Evolutionary conservation across 2,888 invertebrate species (phyloP).

Genomic region (Chrysolina oricalcia): DNA sequence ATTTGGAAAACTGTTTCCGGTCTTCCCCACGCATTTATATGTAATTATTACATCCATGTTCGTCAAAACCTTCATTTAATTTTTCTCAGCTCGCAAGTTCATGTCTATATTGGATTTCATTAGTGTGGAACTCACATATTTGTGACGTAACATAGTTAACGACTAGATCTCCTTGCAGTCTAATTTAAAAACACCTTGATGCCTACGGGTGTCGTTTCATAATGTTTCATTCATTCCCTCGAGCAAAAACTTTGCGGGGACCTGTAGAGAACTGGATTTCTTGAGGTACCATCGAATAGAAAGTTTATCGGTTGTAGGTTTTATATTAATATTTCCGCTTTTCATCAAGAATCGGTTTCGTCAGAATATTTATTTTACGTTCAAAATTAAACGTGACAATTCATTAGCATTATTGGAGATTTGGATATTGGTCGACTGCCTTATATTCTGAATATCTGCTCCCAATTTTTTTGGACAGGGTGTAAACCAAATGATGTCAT

Average conservation of each 20-base stretch:
- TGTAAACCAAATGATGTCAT: no score
- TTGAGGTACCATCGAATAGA: not conserved
- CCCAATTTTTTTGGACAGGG: no score
- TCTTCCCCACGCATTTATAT: not conserved
- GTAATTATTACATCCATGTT: slow-evolving; percentile 15
- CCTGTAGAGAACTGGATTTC: not conserved
- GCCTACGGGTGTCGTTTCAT: slow-evolving; percentile 42
- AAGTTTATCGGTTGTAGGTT: not conserved
- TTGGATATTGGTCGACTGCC: no score
- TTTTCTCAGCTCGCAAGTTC: slow-evolving; percentile 20
- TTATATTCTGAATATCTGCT: no score
- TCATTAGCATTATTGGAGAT: no score
- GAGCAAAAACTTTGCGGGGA: not conserved
- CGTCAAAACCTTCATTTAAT: slow-evolving; percentile 16
- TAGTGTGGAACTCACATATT: slow-evolving; percentile 43
- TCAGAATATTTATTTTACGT: no score
- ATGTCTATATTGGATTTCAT: slow-evolving; percentile 34
- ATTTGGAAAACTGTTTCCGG: not conserved
- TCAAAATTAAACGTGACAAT: no score
- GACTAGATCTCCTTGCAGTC: slow-evolving; percentile 48
- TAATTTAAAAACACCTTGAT: slow-evolving; percentile 49
- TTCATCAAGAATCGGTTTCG: no score
- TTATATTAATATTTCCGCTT: no score
- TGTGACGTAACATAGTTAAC: slow-evolving; percentile 48
- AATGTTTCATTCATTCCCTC: slow-evolving; percentile 7